Evolutionary conservation across 1,140 invertebrate species (phyloP).

Genomic region (Dreissena rostriformis): DNA sequence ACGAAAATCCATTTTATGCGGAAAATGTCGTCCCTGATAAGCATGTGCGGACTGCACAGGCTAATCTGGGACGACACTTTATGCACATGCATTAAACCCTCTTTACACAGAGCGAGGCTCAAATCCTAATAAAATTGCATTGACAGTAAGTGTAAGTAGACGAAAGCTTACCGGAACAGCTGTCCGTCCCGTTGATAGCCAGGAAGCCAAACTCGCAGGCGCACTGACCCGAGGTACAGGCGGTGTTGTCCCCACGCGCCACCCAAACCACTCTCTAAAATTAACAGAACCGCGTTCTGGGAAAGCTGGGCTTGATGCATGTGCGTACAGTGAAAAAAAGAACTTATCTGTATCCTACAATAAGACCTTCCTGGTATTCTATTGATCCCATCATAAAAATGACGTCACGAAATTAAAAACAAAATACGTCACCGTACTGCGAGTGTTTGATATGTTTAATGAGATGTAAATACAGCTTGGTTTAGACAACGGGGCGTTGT

Average conservation of each 20-base stretch:
- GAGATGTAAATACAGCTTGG: not conserved
- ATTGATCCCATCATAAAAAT: not conserved
- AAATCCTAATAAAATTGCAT: no score
- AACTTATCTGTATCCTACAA: not conserved
- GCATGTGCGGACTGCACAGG: no score
- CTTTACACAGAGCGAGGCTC: no score
- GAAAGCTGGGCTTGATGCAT: not conserved
- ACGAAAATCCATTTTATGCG: no score
- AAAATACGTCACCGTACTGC: not conserved
- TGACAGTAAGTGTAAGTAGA: not conserved
- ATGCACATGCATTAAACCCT: no score
- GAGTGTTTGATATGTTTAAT: not conserved
- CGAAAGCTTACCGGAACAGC: slow-evolving; percentile 29
- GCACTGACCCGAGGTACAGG: not conserved
- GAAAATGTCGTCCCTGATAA: no score
- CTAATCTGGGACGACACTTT: no score
- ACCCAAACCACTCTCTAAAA: slow-evolving; percentile 13
- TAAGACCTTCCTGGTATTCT: not conserved
- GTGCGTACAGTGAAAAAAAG: not conserved
- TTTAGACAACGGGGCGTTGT: not conserved
- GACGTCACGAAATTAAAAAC: not conserved
- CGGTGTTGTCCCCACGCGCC: slow-evolving; percentile 19
- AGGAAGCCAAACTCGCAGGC: slow-evolving; percentile 31
- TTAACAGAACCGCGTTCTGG: not conserved
- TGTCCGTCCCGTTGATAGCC: slow-evolving; percentile 22